phyloP scores from a whole-genome alignment of 2,888 invertebrate genomes.

The Temnothorax rugatulus region DNA sequence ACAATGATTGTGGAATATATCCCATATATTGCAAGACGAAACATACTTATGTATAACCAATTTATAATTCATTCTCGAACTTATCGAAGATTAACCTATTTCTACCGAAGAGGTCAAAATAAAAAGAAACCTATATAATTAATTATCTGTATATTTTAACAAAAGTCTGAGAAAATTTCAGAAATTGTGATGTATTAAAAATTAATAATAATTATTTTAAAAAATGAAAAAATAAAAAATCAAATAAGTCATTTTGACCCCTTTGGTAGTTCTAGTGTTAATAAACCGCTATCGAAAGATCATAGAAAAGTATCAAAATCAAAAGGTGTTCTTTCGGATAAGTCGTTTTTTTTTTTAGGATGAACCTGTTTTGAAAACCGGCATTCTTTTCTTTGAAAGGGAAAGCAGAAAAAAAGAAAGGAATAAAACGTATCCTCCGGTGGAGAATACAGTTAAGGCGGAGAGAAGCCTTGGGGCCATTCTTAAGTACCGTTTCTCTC shows the following conservation, averaged over 20 bases:
- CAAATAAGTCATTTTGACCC: no score
- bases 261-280: no score
- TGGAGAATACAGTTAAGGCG: conserved; percentile 68
- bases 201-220: no score
- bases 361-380: neutral
- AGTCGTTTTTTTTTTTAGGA: neutral
- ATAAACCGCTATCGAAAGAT: neutral
- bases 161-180: no score
- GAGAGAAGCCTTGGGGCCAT: conserved; percentile 68
- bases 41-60: neutral
- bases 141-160: no score
- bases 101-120: no score
- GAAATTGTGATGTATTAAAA: no score
- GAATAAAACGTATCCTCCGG: conserved; percentile 29
- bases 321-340: neutral
- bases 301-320: neutral
- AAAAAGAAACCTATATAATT: no score
- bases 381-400: conserved; percentile 36
- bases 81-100: no score
- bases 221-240: no score
- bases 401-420: conserved; percentile 55
- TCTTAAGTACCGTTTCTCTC: conserved; percentile 64
- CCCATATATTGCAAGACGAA: neutral
- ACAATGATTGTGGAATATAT: neutral
- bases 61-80: neutral